These are phyloP conservation scores for Pluvialis apricaria DNA, from an alignment of 2,113 vertebrate species.

Conservation along the genomic window DNA sequence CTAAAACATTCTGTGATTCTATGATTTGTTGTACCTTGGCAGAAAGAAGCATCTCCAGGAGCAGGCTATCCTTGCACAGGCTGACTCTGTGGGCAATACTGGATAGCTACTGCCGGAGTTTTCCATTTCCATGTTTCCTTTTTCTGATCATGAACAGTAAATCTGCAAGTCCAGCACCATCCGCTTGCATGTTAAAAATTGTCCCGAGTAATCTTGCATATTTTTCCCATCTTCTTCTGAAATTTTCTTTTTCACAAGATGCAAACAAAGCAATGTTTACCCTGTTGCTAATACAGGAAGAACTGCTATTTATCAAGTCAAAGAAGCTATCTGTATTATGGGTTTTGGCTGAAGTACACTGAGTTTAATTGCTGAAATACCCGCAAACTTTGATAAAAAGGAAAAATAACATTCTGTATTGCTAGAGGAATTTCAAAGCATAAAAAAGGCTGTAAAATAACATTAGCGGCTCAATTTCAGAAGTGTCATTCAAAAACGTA, in stretches of 20 bases:
- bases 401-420: conserved; percentile 48
- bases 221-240: background rate
- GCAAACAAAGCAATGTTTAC: conserved; percentile 5
- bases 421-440: conserved; percentile 38
- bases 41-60: background rate
- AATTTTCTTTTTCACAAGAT: background rate
- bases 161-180: background rate
- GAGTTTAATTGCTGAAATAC: conserved; percentile 15
- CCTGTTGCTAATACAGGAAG: background rate
- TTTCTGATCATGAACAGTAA: background rate
- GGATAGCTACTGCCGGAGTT: background rate
- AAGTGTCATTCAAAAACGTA: conserved; percentile 21
- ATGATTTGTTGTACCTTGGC: background rate
- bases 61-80: too few relatives aligned
- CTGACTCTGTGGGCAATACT: background rate
- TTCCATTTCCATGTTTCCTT: background rate
- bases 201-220: background rate
- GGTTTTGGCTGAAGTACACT: background rate
- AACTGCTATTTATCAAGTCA: background rate
- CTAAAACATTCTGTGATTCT: too few relatives aligned
- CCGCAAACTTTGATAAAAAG: conserved; percentile 34
- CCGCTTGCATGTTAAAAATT: background rate
- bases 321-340: background rate
- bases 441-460: conserved; percentile 21
- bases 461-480: background rate